Base-by-base conservation (phyloP, 2,888 invertebrate species). In the Catonia carolina region DNA sequence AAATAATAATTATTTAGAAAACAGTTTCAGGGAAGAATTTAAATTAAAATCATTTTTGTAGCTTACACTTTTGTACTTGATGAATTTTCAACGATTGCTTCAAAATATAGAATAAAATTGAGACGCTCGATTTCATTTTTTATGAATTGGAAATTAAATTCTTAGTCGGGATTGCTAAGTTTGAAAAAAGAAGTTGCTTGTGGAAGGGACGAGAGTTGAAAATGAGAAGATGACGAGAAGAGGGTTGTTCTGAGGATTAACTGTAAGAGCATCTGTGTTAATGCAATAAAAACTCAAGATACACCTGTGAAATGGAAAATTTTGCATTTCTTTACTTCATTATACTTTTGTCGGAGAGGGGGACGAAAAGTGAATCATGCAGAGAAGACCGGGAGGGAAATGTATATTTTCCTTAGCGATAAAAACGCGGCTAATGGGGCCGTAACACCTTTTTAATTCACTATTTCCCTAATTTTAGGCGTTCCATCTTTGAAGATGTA, bases 351-450 rank as follows among this genome's bases (percentile, higher is more conserved):
- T 50, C 15, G 36, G 45, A 20, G 37, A 47, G 52, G 55, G 59
- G 55, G 17, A 55, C 51, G 37, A 35, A 35, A 53, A 52, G 53
- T 53, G 56, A 56, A 56, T 56, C 56, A 48, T 27, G 45, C 45
- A 23, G 56, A 48, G 47, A 47, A 50, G 57, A 27, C 31, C 37
- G 54, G 45, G 31, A 22, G 53, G 53, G 48, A 64, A 63, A 65
- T 55, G 63, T 66, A 67, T 65, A 65, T 65, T 66, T 66, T 66
- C 65, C 61, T 57, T 17, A 27, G 41, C 51, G 58, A 58, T 58
- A 58, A 58, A 58, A 58, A 58, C 50, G 33, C 42, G 50, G 54
- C 53, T 58, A 58, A 58, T 58, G 58, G 58, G 49, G 49, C 22
- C 50, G 50, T 58, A 58, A 58, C 58, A 58, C 58, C 58, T 58